Conservation (phyloP, 2,888 invertebrate genomes). For the Eupithecia abbreviata region DNA sequence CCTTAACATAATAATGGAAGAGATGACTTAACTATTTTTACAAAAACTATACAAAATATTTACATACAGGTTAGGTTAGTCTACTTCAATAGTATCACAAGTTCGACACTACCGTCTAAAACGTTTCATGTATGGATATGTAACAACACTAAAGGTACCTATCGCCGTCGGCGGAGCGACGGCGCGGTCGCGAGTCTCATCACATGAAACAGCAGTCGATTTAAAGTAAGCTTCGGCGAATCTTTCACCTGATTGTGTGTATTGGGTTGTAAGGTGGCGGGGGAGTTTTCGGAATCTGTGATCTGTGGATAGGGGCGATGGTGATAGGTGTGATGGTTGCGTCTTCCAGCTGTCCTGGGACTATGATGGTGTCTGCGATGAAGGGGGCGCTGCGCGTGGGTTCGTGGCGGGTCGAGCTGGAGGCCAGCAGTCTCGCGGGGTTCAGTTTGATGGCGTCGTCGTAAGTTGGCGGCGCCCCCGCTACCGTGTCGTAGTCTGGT, state of each 20-base stretch:
- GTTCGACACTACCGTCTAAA: conserved; percentile 65
- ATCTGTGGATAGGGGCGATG: conserved; percentile 67
- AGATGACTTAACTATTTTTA: conserved; percentile 57
- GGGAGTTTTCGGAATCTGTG: conserved; percentile 77
- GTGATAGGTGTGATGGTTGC: conserved; percentile 47
- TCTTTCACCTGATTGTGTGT: conserved; percentile 80
- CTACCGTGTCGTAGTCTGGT: conserved; percentile 88
- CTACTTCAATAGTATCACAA: conserved; percentile 80
- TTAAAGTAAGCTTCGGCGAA: conserved; percentile 66
- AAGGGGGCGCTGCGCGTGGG: conserved; percentile 46
- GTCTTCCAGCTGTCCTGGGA: conserved; percentile 66
- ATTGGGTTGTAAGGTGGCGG: conserved; percentile 80
- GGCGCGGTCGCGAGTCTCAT: conserved; percentile 67
- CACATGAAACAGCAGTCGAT: conserved; percentile 82
- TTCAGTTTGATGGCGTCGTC: conserved; percentile 89
- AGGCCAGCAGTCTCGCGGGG: conserved; percentile 82
- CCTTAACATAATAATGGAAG: conserved; percentile 60
- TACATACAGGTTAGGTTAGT: conserved; percentile 76
- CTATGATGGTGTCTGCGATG: conserved; percentile 57
- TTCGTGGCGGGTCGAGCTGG: conserved; percentile 65
- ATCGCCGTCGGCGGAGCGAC: conserved; percentile 58
- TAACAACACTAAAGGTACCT: conserved; percentile 68
- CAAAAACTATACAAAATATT: conserved; percentile 59
- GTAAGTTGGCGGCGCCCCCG: conserved; percentile 88
- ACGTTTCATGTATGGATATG: conserved; percentile 73